These are phyloP conservation scores for Ferrisia virgata DNA, from an alignment of 2,888 invertebrate genomes.

Conservation along the genomic window DNA sequence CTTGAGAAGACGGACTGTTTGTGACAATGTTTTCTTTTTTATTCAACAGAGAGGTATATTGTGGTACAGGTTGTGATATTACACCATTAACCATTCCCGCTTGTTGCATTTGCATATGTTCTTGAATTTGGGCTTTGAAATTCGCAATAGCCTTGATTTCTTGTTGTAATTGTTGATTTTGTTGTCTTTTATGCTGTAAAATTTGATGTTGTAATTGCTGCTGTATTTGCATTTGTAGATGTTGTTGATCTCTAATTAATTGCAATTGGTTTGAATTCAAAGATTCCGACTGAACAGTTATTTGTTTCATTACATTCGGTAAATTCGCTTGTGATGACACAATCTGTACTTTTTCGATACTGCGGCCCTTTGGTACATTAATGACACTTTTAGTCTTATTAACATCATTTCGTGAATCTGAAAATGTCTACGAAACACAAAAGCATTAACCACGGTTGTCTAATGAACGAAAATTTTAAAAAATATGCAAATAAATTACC, in stretches of 20 bases:
- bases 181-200: slow-evolving; percentile 41
- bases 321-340: background rate
- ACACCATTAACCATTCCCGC: slow-evolving; percentile 11
- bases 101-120: slow-evolving; percentile 44
- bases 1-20: background rate
- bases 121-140: slow-evolving; percentile 44
- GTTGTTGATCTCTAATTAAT: slow-evolving; percentile 45
- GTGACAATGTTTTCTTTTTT: slow-evolving; percentile 8
- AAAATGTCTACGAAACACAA: background rate
- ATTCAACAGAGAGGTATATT: slow-evolving; percentile 33
- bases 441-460: too few species aligned
- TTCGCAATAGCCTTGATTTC: slow-evolving; percentile 38
- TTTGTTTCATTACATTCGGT: slow-evolving; percentile 26
- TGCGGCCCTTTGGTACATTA: slow-evolving; percentile 1
- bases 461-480: too few species aligned
- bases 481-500: background rate
- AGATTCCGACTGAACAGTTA: slow-evolving; percentile 5
- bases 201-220: slow-evolving; percentile 45
- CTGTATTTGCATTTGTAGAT: slow-evolving; percentile 44
- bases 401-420: slow-evolving; percentile 26
- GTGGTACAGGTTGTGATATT: background rate
- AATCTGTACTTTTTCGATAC: background rate
- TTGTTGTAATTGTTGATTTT: slow-evolving; percentile 33
- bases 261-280: slow-evolving; percentile 46
- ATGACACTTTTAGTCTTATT: slow-evolving; percentile 25